Percentiles rank a stretch among this genome's conserved stretches.
phyloP scores from a whole-genome alignment of 2,113 vertebrate genomes.

The Tinamus guttatus region DNA sequence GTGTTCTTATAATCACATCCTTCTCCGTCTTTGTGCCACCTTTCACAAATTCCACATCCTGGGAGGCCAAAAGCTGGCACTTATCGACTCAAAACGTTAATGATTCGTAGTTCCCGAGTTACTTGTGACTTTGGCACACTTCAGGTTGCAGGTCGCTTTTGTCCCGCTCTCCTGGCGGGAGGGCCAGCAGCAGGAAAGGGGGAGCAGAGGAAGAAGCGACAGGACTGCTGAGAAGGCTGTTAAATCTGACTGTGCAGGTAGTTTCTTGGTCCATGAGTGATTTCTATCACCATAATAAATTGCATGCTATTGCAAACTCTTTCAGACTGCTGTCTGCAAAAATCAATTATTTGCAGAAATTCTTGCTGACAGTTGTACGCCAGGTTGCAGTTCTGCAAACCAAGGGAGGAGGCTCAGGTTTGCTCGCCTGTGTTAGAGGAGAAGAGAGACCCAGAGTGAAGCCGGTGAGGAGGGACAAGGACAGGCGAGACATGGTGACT shows the following conservation, averaged over 20 bases:
- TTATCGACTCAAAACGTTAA: neutral
- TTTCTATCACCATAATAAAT: neutral
- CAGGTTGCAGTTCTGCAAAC: neutral
- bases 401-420: neutral
- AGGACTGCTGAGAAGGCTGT: neutral
- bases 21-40: neutral
- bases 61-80: neutral
- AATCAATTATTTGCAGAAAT: slow-evolving; percentile 43
- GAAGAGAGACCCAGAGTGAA: neutral
- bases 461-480: neutral
- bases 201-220: neutral
- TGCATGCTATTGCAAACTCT: neutral
- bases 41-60: neutral
- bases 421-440: neutral
- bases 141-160: neutral
- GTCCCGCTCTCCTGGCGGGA: rapidly evolving
- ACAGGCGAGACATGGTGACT: neutral
- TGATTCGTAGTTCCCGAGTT: rapidly evolving
- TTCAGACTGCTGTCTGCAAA: slow-evolving; percentile 21
- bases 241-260: neutral
- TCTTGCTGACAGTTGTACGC: slow-evolving; percentile 8
- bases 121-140: neutral
- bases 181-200: neutral
- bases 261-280: neutral
- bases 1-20: neutral